These are phyloP conservation scores for Balaenoptera acutorostrata DNA, from an alignment of 2,113 vertebrate species.

Conservation along the genomic window DNA sequence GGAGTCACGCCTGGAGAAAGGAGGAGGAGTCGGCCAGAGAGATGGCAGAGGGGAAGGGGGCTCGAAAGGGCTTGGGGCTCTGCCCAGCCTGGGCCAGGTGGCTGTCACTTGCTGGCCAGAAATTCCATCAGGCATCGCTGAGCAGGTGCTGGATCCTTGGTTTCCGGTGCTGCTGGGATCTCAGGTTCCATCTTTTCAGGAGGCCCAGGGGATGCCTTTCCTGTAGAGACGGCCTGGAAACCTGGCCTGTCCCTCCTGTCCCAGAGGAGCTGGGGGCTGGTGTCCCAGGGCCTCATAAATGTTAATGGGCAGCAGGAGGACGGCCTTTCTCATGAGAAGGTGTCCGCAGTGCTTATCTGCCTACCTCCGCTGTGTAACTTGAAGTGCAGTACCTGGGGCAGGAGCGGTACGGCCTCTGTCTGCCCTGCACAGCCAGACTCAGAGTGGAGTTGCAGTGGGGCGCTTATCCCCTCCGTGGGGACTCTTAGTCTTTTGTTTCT, in stretches of 20 bases:
- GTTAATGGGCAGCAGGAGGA: too few relatives aligned
- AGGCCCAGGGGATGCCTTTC: not conserved
- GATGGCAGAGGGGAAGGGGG: rapidly evolving
- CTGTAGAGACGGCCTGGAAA: not conserved
- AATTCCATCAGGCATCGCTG: conserved; percentile 10
- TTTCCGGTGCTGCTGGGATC: not conserved
- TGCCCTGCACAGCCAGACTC: rapidly evolving
- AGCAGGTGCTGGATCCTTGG: conserved; percentile 35
- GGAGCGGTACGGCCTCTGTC: not conserved
- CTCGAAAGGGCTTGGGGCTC: not conserved
- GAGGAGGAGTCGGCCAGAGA: not conserved
- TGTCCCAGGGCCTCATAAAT: not conserved
- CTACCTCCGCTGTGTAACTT: not conserved
- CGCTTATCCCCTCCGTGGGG: not conserved
- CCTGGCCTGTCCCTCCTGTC: not conserved
- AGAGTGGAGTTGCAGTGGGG: rapidly evolving
- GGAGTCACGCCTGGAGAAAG: not conserved
- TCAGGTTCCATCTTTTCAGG: conserved; percentile 54
- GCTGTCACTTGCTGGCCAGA: conserved; percentile 21
- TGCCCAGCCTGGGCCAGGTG: conserved; percentile 36
- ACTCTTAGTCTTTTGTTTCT: not conserved
- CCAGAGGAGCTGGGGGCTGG: not conserved
- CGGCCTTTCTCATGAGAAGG: not conserved
- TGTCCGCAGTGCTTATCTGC: rapidly evolving
- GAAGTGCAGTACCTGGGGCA: rapidly evolving